phyloP scores from a whole-genome alignment of 1,140 invertebrate genomes.

The Dryas iulia region DNA sequence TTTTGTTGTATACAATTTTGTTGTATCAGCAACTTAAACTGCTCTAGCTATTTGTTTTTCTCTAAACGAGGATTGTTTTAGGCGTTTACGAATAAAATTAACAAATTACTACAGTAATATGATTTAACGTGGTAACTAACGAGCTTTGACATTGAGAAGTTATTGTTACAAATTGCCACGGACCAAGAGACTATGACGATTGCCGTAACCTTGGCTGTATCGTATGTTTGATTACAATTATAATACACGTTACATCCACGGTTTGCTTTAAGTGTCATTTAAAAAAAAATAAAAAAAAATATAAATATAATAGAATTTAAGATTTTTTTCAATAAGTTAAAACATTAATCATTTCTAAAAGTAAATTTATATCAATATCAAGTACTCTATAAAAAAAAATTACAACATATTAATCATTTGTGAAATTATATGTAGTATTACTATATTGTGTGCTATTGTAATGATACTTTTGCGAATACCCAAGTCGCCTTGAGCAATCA shows the following conservation, averaged over 20 bases:
- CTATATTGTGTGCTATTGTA: too few relatives aligned
- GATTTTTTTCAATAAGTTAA: neutral
- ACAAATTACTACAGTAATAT: conserved; percentile 15
- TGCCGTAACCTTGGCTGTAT: conserved; percentile 62
- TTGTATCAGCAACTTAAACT: neutral
- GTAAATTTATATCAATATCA: too few relatives aligned
- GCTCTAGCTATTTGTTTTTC: neutral
- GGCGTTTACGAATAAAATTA: neutral
- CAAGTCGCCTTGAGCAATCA: too few relatives aligned
- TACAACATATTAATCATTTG: too few relatives aligned
- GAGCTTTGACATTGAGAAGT: conserved; percentile 63
- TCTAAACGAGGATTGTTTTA: neutral
- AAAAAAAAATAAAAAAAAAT: too few relatives aligned
- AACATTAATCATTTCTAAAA: too few relatives aligned
- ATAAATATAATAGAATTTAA: neutral
- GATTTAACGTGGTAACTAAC: conserved; percentile 29
- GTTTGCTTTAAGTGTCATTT: conserved; percentile 18
- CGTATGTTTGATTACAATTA: conserved; percentile 59
- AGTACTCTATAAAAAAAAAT: too few relatives aligned
- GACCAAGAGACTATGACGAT: conserved; percentile 59
- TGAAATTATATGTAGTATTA: too few relatives aligned
- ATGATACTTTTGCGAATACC: too few relatives aligned
- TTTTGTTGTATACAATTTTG: neutral
- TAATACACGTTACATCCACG: conserved; percentile 50
- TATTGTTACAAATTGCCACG: conserved; percentile 69